These are phyloP conservation scores for Scarus forsteni DNA, from an alignment of 2,797 vertebrate genomes.

Conservation along the genomic window DNA sequence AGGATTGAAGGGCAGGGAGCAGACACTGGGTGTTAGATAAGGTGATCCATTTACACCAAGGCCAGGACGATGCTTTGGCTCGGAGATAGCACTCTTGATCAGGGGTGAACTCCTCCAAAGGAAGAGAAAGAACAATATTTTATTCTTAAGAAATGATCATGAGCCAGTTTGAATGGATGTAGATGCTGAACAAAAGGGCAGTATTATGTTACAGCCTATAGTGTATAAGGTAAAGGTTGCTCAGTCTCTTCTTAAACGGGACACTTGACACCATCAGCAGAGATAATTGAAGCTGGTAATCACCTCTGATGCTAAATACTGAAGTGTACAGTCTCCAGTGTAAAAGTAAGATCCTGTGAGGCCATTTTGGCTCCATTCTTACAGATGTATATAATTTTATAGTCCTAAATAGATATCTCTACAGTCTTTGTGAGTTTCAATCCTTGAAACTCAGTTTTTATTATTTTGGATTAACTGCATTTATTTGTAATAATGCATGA, in stretches of 20 bases:
- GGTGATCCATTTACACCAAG: conserved; percentile 55
- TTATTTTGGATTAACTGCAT: too few relatives aligned
- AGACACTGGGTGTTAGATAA: conserved; percentile 56
- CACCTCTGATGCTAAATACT: conserved; percentile 33
- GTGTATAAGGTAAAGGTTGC: conserved; percentile 20
- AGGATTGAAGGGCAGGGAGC: conserved; percentile 36
- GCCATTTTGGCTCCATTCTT: not conserved
- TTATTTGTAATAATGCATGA: too few relatives aligned
- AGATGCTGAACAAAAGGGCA: not conserved
- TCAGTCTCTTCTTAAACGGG: conserved; percentile 29
- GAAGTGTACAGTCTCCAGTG: not conserved
- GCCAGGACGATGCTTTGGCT: conserved; percentile 2
- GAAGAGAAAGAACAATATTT: not conserved
- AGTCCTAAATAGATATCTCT: too few relatives aligned
- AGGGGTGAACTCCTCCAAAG: not conserved
- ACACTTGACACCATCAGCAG: conserved; percentile 39
- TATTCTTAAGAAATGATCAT: not conserved
- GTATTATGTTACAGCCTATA: not conserved
- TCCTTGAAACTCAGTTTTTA: too few relatives aligned
- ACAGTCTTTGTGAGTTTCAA: too few relatives aligned
- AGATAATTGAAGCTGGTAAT: conserved; percentile 51
- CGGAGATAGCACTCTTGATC: not conserved
- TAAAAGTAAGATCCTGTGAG: not conserved
- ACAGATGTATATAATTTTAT: too few relatives aligned
- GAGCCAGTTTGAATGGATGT: too few relatives aligned